Conservation (phyloP, 1,140 invertebrate genomes). For the Drosophila parabipectinata region DNA sequence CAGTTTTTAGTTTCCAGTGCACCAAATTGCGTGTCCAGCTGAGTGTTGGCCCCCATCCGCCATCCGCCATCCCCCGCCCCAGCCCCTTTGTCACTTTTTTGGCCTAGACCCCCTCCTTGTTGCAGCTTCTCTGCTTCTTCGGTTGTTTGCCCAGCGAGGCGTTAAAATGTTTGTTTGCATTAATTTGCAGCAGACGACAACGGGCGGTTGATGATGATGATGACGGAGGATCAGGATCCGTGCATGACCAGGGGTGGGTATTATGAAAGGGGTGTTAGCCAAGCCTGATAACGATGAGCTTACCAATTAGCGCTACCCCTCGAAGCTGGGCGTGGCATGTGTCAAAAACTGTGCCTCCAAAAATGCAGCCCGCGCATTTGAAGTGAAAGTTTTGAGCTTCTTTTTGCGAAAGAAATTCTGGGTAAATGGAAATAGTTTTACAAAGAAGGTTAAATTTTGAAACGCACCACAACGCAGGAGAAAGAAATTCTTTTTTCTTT, state of each 20-base stretch:
- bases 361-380: conserved; percentile 34
- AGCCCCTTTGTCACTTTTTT: neutral
- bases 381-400: conserved; percentile 30
- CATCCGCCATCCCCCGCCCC: neutral
- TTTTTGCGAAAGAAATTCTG: conserved; percentile 18
- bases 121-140: conserved; percentile 22
- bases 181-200: conserved; percentile 74
- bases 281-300: conserved; percentile 56
- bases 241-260: neutral
- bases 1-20: neutral
- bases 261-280: neutral
- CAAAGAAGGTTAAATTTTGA: neutral
- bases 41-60: conserved; percentile 3
- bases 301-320: conserved; percentile 61
- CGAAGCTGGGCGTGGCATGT: conserved; percentile 47
- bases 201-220: conserved; percentile 33
- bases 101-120: conserved; percentile 1
- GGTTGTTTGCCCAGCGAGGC: conserved; percentile 72
- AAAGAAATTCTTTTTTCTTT: neutral
- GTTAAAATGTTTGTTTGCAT: conserved; percentile 82
- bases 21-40: conserved; percentile 68
- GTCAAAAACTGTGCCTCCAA: conserved; percentile 50
- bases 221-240: conserved; percentile 30
- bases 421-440: neutral
- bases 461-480: too few species aligned